Percentiles rank a stretch among this genome's conserved stretches.
Evolutionary conservation across 2,797 vertebrate genomes (phyloP).

Genomic region (Enteromius treurensis): DNA sequence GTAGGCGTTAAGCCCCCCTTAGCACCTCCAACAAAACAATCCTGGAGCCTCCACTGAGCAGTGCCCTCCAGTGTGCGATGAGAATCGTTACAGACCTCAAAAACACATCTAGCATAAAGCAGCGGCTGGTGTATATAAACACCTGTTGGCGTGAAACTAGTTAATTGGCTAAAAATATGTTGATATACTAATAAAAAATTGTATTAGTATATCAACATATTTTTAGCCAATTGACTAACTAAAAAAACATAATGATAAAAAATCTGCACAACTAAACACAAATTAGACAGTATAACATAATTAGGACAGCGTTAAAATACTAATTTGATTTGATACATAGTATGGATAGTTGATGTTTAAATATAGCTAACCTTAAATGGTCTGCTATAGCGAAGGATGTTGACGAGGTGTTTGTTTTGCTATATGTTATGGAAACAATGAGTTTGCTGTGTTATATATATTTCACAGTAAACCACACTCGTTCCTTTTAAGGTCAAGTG

Average conservation of each 20-base stretch:
- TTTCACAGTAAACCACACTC: background rate
- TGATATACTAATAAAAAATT: too few relatives aligned
- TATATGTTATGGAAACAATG: background rate
- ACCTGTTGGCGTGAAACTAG: background rate
- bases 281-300: background rate
- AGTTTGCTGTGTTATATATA: background rate
- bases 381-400: background rate
- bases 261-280: background rate
- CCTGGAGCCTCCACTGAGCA: too few relatives aligned
- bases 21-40: too few relatives aligned
- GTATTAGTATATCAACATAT: background rate
- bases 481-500: constrained; percentile 5
- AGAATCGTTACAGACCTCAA: constrained; percentile 2
- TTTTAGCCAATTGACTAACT: background rate
- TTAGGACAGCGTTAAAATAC: background rate
- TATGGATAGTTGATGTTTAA: background rate
- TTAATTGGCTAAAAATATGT: too few relatives aligned
- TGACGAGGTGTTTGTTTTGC: too few relatives aligned
- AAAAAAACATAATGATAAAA: background rate
- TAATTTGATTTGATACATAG: constrained; percentile 4
- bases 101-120: background rate
- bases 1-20: too few relatives aligned
- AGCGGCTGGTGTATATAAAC: background rate
- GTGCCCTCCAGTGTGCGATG: constrained; percentile 16
- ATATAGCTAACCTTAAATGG: background rate